Evolutionary conservation across 2,797 vertebrate genomes (phyloP), one percentile per base, ranked within the genome.

Genomic region (Pangasius macronema): DNA sequence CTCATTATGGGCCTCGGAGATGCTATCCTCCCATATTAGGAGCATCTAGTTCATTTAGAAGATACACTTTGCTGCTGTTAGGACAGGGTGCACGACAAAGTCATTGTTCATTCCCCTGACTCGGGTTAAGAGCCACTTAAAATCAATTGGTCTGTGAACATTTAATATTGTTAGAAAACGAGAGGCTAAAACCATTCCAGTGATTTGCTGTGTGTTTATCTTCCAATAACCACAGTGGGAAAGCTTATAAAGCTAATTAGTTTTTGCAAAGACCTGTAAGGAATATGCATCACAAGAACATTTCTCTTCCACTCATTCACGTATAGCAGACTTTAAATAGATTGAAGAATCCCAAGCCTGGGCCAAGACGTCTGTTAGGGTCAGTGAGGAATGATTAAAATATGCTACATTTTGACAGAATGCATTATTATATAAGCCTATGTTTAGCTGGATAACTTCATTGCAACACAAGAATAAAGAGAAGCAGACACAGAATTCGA

Each of bases 181-280:
- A 91, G 92, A 87, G 73, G 86, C 90, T 87, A 87, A 92, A 91
- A 93, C 86, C 88, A 93, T 92, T 92, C 91, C 55, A 79, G 82
- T 88, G 93, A 90, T 94, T 91, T 91, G 88, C 93, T 91, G 87
- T 89, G 81, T 91, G 91, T 93, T 92, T 92, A 92, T 90, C 92
- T 87, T 89, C 49, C 75, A 89, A 92, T 92, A 91, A 94, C 92
- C 92, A 92, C 90, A 90, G 92, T 89, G 73, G 51, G 80, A 80
- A 90, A 91, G 90, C 93, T 94, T 93, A 93, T 92, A 93, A 94
- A 89, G 92, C 91, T 90, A 86, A 94, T 94, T 93, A 92, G 88
- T 91, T 87, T 91, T 89, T 89, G 85, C 90, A 92, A 14, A 84
- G 88, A 92, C 88, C 91, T 91, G 88, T 84, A 88, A 86, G 89